phyloP scores from a whole-genome alignment of 2,797 vertebrate genomes.

The Coregonus ussuriensis region DNA sequence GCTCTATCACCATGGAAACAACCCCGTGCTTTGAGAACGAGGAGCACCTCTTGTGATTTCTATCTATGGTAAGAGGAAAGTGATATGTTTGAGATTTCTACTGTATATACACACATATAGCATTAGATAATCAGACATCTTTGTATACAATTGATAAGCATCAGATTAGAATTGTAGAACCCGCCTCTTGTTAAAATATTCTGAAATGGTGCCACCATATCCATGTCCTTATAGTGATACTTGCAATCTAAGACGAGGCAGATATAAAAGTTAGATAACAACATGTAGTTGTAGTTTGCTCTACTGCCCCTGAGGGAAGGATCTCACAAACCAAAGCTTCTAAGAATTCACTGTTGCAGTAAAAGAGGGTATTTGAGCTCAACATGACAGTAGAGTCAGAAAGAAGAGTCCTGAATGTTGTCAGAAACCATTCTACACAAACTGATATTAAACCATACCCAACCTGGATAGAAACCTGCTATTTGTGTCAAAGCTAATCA shows the following conservation, averaged over 20 bases:
- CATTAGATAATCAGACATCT: neutral
- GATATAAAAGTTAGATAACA: neutral
- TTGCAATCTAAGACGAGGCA: slow-evolving; percentile 1
- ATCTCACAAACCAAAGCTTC: neutral
- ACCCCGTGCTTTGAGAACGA: neutral
- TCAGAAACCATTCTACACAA: neutral
- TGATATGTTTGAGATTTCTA: neutral
- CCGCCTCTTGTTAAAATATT: neutral
- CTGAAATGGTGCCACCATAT: neutral
- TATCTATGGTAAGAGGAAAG: neutral
- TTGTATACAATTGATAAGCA: neutral
- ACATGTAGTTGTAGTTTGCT: neutral
- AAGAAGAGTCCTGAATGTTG: neutral
- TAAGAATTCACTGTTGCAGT: neutral
- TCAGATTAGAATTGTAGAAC: neutral
- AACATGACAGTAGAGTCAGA: neutral
- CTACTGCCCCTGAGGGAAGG: slow-evolving; percentile 6
- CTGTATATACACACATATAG: neutral
- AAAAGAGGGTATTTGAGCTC: neutral
- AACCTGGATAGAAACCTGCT: neutral
- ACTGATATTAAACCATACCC: neutral
- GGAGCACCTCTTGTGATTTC: neutral
- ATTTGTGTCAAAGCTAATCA: no score
- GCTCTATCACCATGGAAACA: neutral
- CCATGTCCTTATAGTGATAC: neutral